phyloP scores from a whole-genome alignment of 2,113 vertebrate species.

The Paratilapia polleni region DNA sequence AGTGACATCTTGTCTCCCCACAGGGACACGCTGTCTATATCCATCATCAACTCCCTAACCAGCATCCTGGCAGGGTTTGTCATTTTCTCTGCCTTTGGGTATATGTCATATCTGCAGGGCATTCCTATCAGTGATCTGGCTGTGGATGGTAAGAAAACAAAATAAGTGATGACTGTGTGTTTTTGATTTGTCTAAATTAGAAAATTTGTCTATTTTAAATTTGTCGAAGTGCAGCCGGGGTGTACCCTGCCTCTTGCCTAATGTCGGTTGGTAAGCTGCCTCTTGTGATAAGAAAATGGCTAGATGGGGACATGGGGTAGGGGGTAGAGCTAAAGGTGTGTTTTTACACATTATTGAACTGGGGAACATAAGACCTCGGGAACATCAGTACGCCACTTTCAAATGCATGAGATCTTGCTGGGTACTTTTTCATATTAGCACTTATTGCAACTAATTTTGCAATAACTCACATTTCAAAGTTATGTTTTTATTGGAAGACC shows the following conservation, averaged over 20 bases:
- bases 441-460: no score
- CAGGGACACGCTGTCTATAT: constrained; percentile 80
- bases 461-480: background rate
- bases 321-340: background rate
- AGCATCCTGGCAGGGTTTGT: constrained; percentile 83
- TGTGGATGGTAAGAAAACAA: constrained; percentile 76
- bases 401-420: no score
- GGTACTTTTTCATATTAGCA: no score
- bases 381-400: no score
- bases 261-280: no score
- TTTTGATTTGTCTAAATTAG: background rate
- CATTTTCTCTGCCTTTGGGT: constrained; percentile 84
- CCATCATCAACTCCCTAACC: constrained; percentile 79
- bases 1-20: constrained; percentile 2
- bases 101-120: constrained; percentile 82
- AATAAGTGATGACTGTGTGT: background rate
- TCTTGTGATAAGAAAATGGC: background rate
- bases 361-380: background rate
- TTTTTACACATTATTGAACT: background rate
- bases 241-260: background rate
- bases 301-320: background rate
- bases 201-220: background rate
- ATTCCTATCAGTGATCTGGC: constrained; percentile 76
- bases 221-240: background rate
- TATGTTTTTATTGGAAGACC: background rate